Evolutionary conservation across 1,140 invertebrate species (phyloP).

Genomic region (Linepithema humile): DNA sequence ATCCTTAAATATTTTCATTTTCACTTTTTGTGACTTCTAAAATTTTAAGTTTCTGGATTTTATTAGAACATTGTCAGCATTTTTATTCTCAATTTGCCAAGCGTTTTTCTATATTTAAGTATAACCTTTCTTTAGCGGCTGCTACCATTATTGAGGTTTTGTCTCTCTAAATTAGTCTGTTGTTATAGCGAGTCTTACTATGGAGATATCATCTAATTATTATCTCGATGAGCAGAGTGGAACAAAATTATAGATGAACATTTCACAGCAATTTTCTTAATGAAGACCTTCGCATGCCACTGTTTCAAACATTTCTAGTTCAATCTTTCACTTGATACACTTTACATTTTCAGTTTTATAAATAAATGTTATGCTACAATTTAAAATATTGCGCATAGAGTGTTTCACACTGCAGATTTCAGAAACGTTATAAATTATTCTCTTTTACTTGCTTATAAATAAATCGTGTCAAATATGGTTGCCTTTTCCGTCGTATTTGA

Average conservation of each 20-base stretch:
- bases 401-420: too few species aligned
- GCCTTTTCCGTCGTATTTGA: neutral
- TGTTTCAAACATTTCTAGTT: neutral
- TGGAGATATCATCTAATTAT: neutral
- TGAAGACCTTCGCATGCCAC: neutral
- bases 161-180: neutral
- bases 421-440: neutral
- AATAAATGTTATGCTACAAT: neutral
- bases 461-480: conserved; percentile 15
- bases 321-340: neutral
- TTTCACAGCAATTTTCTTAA: neutral
- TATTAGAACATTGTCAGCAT: too few species aligned
- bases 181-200: neutral
- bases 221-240: neutral
- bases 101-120: too few species aligned
- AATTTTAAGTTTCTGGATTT: too few species aligned
- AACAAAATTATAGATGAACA: conserved; percentile 1
- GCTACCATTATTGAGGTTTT: neutral
- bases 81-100: too few species aligned
- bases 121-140: neutral
- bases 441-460: neutral
- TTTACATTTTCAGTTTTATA: neutral
- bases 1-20: too few species aligned
- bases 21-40: too few species aligned
- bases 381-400: too few species aligned